Evolutionary conservation across 2,888 invertebrate genomes (phyloP).

Genomic region (Synanthedon vespiformis): DNA sequence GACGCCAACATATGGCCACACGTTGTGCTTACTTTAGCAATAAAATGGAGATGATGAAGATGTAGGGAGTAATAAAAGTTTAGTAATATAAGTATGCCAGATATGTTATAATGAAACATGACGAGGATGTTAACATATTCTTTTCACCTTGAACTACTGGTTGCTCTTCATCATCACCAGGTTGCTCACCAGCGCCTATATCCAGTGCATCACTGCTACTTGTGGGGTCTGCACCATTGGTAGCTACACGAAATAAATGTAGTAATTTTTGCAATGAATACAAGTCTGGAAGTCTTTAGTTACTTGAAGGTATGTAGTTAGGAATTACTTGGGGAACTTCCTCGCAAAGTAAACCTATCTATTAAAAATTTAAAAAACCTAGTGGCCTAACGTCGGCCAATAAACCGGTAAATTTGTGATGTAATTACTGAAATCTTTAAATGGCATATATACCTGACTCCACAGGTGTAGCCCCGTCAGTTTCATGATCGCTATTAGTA

Average conservation of each 20-base stretch:
- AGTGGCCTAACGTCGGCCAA: too few species aligned
- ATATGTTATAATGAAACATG: background rate
- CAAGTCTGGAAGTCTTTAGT: too few species aligned
- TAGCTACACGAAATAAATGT: slow-evolving; percentile 26
- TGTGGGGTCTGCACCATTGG: slow-evolving; percentile 48
- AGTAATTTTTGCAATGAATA: slow-evolving; percentile 1
- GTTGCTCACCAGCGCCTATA: slow-evolving; percentile 30
- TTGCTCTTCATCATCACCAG: slow-evolving; percentile 32
- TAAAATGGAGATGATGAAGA: too few species aligned
- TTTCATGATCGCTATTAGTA: slow-evolving; percentile 41
- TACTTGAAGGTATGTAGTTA: too few species aligned
- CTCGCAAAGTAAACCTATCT: too few species aligned
- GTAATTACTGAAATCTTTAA: background rate
- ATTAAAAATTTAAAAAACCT: too few species aligned
- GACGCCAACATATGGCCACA: too few species aligned
- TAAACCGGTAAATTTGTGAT: too few species aligned
- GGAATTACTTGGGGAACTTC: too few species aligned
- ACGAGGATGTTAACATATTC: background rate
- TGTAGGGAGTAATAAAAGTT: background rate
- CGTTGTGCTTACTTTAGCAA: too few species aligned
- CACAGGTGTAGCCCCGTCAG: slow-evolving; percentile 33
- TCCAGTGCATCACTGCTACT: slow-evolving; percentile 58
- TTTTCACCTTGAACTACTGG: slow-evolving; percentile 37
- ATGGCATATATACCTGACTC: slow-evolving; percentile 29
- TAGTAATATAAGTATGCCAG: slow-evolving; percentile 5